Conservation (phyloP, 2,797 vertebrate genomes). For the Octomys mimax region DNA sequence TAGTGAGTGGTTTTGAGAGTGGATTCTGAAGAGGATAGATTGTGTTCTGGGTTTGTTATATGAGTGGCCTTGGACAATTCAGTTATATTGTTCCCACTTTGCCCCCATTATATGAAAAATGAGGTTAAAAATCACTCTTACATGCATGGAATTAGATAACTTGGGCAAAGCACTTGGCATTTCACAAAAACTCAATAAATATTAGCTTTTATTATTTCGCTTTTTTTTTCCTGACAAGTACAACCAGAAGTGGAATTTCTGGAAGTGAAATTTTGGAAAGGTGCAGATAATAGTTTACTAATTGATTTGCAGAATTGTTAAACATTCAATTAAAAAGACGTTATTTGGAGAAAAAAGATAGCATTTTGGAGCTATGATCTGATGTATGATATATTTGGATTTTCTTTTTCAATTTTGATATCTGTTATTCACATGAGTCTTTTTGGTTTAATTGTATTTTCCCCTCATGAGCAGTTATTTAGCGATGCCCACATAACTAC, state of each 20-base stretch:
- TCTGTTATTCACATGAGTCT: constrained; percentile 55
- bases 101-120: background rate
- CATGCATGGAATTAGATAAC: constrained; percentile 14
- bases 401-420: constrained; percentile 50
- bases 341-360: background rate
- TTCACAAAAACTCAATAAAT: constrained; percentile 58
- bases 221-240: background rate
- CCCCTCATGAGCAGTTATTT: constrained; percentile 46
- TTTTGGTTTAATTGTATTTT: constrained; percentile 58
- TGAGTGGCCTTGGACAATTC: background rate
- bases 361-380: constrained; percentile 40
- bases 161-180: background rate
- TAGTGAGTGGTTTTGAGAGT: background rate
- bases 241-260: constrained; percentile 27
- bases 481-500: constrained; percentile 48
- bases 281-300: background rate
- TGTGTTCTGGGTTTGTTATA: background rate
- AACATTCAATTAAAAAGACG: constrained; percentile 35
- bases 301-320: constrained; percentile 37
- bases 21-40: background rate
- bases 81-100: background rate
- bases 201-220: constrained; percentile 43
- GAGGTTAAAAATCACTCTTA: background rate
- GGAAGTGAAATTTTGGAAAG: constrained; percentile 21
- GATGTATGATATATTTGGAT: constrained; percentile 47